Base-by-base conservation (phyloP, 2,888 invertebrate genomes). In the Arge pagana region DNA sequence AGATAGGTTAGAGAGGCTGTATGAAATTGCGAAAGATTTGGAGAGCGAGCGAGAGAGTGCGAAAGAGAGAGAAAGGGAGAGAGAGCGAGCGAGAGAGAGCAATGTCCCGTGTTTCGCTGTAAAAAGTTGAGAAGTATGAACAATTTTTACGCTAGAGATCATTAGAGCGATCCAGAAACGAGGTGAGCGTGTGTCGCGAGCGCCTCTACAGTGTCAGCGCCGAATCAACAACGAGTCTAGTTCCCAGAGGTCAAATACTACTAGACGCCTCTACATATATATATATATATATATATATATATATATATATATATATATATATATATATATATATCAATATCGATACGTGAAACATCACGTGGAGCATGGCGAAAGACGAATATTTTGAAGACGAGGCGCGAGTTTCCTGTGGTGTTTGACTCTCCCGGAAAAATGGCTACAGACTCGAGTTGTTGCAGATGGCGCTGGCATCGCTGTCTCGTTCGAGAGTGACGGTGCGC, bases 271-370 rank as follows among this genome's bases (percentile, higher is more conserved):
- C 3, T 49, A 30, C 42, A 39, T 49, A 49, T 23, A 49, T 39
- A 42, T 49, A 28, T 53, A 41, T 26, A 56, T 26, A 36, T 19
- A 41, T 10, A 43, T 21, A 51, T 40, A 54, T 48, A 49, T 40
- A 36, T 40, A 13, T 10, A 42, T 36, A 51, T 51, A 45, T 11
- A 31, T 31, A 31, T 11, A 31, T n/a, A 31, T 11, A 31, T 11
- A 31, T 11, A 31, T 31, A 31, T 31, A 31, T 31, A 31, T 31
- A 31, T 31, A 31, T 31, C n/a, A 6, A 31, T 31, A 31, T 13
- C 7, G 5, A 31, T 31, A 2, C 13, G n/a, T 31, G 13, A 11
- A 31, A 6, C 11, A 31, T n/a, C 13, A 31, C 11, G 31, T n/a
- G 13, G 11, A n/a, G 6, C n/a, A 6, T n/a, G n/a, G n/a, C n/a